Conservation (phyloP, 2,888 invertebrate genomes). For the Leptothorax acervorum region DNA sequence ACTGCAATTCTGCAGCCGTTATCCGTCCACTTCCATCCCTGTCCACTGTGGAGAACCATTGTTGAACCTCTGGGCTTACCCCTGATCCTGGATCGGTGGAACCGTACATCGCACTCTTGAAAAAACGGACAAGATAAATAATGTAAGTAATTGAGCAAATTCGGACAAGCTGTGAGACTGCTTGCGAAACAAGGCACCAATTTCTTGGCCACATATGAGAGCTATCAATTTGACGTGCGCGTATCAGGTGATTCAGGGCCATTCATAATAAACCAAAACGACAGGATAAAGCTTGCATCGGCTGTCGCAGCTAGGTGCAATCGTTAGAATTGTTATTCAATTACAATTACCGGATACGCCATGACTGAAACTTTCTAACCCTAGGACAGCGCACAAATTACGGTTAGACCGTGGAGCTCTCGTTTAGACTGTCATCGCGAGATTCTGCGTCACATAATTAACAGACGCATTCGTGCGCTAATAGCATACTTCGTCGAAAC, state of each 20-base stretch:
- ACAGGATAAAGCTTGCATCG: not conserved
- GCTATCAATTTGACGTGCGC: not conserved
- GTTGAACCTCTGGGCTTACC: conserved; percentile 91
- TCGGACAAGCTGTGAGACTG: not conserved
- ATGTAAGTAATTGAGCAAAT: not conserved
- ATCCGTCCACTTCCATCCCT: conserved; percentile 94
- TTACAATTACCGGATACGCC: conserved; percentile 68
- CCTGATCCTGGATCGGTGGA: conserved; percentile 63
- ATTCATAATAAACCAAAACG: not conserved
- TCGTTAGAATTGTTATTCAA: not conserved
- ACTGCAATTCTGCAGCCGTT: conserved; percentile 91
- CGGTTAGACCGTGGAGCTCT: not conserved
- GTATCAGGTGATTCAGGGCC: not conserved
- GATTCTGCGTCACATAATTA: not conserved
- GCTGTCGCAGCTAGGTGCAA: not conserved
- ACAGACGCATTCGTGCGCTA: not conserved
- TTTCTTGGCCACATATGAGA: not conserved
- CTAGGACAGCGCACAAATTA: not conserved
- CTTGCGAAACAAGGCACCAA: not conserved
- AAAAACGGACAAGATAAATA: conserved; percentile 13
- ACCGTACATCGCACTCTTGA: conserved; percentile 72
- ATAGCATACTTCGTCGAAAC: not conserved
- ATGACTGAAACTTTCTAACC: conserved; percentile 34
- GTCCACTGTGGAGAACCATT: conserved; percentile 95
- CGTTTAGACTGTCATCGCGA: conserved; percentile 19